Evolutionary conservation across 2,888 invertebrate species (phyloP), one percentile per base, ranked within the genome.

Genomic region (Drosophila pseudotalamancana): DNA sequence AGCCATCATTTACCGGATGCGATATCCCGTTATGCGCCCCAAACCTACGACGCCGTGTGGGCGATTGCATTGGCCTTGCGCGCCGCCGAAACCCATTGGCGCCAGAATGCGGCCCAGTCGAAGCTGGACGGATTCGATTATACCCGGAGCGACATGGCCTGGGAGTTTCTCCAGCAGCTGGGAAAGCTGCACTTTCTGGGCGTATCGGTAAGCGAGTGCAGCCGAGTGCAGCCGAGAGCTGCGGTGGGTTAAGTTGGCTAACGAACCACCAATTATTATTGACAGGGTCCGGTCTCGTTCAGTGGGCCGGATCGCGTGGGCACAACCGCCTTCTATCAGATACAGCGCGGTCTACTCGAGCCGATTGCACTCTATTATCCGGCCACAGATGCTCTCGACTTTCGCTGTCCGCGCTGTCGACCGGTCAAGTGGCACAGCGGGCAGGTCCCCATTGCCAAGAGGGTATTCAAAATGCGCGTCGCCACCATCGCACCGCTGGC

Each of bases 11-110:
- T 69, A 40, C 72, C 72, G 34, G 77, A 80, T 32, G 61, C 71
- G 34, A 91, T 94, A 2, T 95, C 95, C 0, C 93, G 93, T 54
- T 96, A 94, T 90, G 95, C 96, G 0, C 94, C 95, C 0, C 96
- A 96, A 87, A 95, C 96, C 0, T 98, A 97, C 90, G 98, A 98
- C 89, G 97, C 97, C 0, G 95, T 98, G 0, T 98, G 97, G 97
- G 95, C 97, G 0, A 96, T 97, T 79, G 97, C 97, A 0, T 89
- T 97, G 19, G 95, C 96, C 0, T 90, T 98, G 50, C 93, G 93
- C 61, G 93, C 93, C 60, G 94, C 95, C 0, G 94, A 95, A 83
- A 92, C 92, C 16, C 91, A 92, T 46, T 94, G 94, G 92, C 92
- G 92, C 12, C 91, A 88, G 37, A 87, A 90, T 48, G 75, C 87